Evolutionary conservation across 2,113 vertebrate species (phyloP), one percentile per base, ranked within the genome.

Genomic region (Probosciger aterrimus): DNA sequence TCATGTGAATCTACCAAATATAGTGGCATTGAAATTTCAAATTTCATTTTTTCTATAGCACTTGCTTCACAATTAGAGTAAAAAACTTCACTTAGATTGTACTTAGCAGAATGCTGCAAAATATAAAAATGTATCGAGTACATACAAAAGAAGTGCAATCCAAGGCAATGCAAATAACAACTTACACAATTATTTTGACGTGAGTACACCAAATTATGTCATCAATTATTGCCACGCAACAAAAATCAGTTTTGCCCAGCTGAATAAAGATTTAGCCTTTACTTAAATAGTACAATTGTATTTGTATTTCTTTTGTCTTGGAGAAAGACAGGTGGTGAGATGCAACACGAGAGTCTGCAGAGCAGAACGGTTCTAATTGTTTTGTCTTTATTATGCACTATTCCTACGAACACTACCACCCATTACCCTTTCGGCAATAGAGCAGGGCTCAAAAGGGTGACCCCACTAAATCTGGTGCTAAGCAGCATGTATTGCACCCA

Each of bases 21-120:
- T 28, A 96, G 90, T 47, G 68, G 46, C 74, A 86, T 4, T 83
- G 85, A 95, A 96, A 93, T 95, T 95, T 95, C 68, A 86, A 86
- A 74, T 92, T 55, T 63, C 13, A 37, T 88, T 79, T 81, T 75
- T 82, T 25, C 59, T 77, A 41, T 28, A 77, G 65, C 80, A 77
- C 62, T 94, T 19, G 27, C 37, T 86, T 94, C 75, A 93, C 75
- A 90, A 96, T 93, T 82, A 82, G n/a, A 93, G 41, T 20, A 79
- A 75, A 96, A 82, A 90, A 62, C 46, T 89, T 93, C 49, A 67
- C 53, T 74, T 46, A 55, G 50, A 93, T 70, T 55, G 70, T 63
- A 90, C 50, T 84, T 86, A 86, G 46, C 70, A 75, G 89, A 93
- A 91, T 28, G 73, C 65, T 41, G 47, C 46, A 82, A 91, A 88